Percentiles rank a stretch among this genome's conserved stretches.
Evolutionary conservation across 1,140 invertebrate species (phyloP).

Genomic region (Anoplophora glabripennis): DNA sequence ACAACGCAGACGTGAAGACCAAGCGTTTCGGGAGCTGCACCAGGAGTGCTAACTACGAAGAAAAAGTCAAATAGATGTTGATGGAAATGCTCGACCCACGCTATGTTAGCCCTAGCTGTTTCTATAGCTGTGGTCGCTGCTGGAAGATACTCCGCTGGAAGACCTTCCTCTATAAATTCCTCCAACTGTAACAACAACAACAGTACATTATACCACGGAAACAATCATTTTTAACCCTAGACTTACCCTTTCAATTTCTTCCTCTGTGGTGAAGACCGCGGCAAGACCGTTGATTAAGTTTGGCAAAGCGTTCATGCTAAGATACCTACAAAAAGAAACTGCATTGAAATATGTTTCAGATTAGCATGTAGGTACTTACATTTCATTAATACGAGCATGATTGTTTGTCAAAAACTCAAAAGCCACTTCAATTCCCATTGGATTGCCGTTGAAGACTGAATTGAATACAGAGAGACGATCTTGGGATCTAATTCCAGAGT

Average conservation of each 20-base stretch:
- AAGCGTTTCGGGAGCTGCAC: no score
- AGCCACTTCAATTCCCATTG: conserved; percentile 6
- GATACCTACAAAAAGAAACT: no score
- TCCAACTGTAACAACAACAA: not conserved
- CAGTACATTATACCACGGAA: not conserved
- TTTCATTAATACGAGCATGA: not conserved
- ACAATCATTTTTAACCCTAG: not conserved
- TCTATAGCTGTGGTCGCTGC: no score
- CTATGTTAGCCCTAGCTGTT: no score
- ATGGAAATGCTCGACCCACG: no score
- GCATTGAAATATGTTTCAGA: no score
- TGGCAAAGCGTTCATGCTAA: conserved; percentile 2
- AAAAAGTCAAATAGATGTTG: no score
- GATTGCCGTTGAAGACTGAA: not conserved
- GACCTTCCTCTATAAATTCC: no score
- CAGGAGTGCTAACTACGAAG: no score
- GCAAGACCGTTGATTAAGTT: not conserved
- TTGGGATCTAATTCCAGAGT: no score
- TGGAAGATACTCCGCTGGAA: no score
- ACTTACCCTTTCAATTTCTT: not conserved
- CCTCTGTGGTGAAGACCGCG: not conserved
- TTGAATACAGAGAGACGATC: not conserved
- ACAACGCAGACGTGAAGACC: not conserved
- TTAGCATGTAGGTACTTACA: not conserved
- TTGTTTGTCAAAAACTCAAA: conserved; percentile 12